A percentile compares a stretch with the other conserved stretches of the same genome.
These are phyloP conservation scores for Rhinopomastus cyanomelas DNA, from an alignment of 2,113 vertebrate species.

Conservation along the genomic window DNA sequence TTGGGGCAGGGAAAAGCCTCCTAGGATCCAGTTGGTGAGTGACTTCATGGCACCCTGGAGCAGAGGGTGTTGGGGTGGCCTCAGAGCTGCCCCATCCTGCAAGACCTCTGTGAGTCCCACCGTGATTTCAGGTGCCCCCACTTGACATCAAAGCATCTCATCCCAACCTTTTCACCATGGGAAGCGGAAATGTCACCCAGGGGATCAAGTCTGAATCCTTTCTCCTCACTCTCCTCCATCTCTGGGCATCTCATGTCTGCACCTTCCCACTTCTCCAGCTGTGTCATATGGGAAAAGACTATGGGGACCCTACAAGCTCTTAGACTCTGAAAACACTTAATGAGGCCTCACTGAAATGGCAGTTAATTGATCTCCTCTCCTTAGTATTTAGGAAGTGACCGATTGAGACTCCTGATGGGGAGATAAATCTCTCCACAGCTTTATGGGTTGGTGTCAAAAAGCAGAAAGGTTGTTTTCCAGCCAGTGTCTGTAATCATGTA, in stretches of 20 bases:
- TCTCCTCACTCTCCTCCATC: not conserved
- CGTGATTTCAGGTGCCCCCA: not conserved
- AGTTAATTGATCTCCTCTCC: not conserved
- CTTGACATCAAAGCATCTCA: not conserved
- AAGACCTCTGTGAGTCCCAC: not conserved
- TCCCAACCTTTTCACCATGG: not conserved
- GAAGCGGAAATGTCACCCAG: not conserved
- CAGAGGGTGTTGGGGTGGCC: not conserved
- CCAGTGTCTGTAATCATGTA: accelerated
- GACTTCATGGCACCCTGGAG: not conserved
- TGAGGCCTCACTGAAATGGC: not conserved
- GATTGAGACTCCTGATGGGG: not conserved
- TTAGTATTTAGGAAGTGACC: not conserved
- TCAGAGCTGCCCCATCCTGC: not conserved
- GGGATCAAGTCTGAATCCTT: not conserved
- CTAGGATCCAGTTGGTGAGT: accelerated
- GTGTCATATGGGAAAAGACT: not conserved
- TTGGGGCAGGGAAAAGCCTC: not conserved
- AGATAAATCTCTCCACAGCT: not conserved
- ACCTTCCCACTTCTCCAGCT: not conserved
- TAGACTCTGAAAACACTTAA: accelerated
- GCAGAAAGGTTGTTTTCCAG: not conserved
- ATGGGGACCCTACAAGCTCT: not conserved
- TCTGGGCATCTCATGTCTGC: not conserved
- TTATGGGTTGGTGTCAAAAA: not conserved